Evolutionary conservation across 2,888 invertebrate species (phyloP).

Genomic region (Hetaerina titia): DNA sequence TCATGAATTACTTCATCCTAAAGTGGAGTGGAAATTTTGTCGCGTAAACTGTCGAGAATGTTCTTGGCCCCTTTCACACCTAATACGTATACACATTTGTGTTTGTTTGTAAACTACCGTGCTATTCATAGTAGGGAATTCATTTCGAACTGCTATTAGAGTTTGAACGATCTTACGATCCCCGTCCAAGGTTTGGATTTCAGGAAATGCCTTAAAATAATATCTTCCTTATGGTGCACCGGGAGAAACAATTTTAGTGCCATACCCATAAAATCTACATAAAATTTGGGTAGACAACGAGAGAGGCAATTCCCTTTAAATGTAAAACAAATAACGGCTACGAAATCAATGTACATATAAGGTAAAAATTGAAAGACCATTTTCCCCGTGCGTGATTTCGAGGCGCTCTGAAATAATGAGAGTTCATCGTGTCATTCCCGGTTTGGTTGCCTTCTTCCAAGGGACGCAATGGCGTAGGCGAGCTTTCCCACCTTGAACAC

Average conservation of each 20-base stretch:
- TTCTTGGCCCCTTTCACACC: no score
- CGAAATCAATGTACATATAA: no score
- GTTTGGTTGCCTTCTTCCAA: not conserved
- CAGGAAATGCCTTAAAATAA: not conserved
- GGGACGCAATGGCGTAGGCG: conserved; percentile 4
- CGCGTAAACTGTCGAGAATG: no score
- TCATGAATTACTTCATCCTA: no score
- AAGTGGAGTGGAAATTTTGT: no score
- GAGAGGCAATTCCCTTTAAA: not conserved
- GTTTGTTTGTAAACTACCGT: not conserved
- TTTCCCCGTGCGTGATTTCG: not conserved
- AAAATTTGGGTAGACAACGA: not conserved
- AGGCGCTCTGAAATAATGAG: not conserved
- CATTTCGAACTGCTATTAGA: not conserved
- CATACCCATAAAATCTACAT: not conserved
- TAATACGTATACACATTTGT: no score
- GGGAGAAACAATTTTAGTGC: not conserved
- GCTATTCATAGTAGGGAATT: not conserved
- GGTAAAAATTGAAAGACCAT: no score
- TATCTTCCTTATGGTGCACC: not conserved
- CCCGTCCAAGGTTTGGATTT: not conserved
- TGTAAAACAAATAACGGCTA: no score
- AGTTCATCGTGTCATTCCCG: not conserved
- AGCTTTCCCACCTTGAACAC: not conserved
- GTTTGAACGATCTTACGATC: not conserved